Conservation (phyloP, 2,113 vertebrate genomes). For the Nymphicus hollandicus region DNA sequence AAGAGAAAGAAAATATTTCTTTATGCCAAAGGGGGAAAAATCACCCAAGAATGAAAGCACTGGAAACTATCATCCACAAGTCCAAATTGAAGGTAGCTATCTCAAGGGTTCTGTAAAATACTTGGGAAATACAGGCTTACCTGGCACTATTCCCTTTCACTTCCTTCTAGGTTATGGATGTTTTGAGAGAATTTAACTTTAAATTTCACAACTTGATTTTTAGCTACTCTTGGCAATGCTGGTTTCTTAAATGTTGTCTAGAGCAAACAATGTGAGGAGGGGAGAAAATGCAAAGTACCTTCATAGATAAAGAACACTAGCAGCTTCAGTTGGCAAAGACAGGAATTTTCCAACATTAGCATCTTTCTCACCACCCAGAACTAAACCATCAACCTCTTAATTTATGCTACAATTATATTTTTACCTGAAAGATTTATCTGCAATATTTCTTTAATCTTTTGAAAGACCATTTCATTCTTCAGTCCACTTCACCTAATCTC, state of each 20-base stretch:
- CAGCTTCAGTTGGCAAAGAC: background rate
- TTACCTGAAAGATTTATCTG: background rate
- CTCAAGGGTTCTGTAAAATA: background rate
- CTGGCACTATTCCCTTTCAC: background rate
- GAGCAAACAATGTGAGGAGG: background rate
- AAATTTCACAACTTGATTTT: background rate
- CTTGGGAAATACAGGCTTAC: background rate
- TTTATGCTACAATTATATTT: background rate
- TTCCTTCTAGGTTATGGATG: background rate
- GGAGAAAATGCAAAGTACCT: background rate
- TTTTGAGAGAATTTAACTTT: background rate
- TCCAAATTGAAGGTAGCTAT: background rate
- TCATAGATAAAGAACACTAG: background rate
- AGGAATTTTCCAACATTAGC: background rate
- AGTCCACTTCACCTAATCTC: background rate
- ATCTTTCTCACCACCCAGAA: background rate
- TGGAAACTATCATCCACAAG: background rate
- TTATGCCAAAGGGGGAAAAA: background rate
- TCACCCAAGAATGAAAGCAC: background rate
- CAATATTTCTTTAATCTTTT: background rate
- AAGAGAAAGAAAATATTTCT: background rate
- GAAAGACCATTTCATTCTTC: background rate
- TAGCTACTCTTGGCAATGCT: background rate
- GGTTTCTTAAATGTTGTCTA: background rate
- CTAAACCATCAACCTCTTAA: background rate